Base-by-base conservation (phyloP, 2,113 vertebrate genomes). In the Ciconia boyciana region DNA sequence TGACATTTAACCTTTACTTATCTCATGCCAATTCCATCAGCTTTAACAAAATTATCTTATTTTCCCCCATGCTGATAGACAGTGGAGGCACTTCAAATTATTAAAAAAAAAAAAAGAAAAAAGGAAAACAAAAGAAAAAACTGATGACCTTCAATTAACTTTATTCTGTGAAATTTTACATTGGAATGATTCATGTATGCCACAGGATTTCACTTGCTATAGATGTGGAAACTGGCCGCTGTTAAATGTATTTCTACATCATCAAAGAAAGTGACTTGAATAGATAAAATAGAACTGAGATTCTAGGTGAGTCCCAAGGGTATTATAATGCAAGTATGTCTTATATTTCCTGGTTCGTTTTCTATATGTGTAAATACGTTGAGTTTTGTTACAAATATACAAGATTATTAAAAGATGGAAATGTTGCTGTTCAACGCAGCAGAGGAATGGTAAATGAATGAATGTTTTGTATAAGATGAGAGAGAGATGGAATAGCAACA, bases 1-100 rank as follows among this genome's bases (percentile, higher is more conserved):
- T 95, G 85, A 81, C 64, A 51, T 89, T 86, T 83, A 82, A 78
- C 88, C 90, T 95, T 83, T 75, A 62, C 76, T 95, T 90, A 90
- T 61, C 36, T 80, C 64, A 19, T 86, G 80, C 68, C 89, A 86
- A 86, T 96, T 97, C 55, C 44, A 34, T 78, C 76, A 66, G 55
- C 80, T 93, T 83, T 89, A 71, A 90, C 39, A 51, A 84, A 93
- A 78, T 81, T 61, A 51, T 52, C n/a, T 48, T 62, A 29, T 81
- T 92, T 89, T 7, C 26, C 66, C 57, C n/a, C 34, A 6, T 96
- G 71, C 80, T 86, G 48, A 11, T 70, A 80, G 51, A 70, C 25
- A 57, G 57, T 70, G 74, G 62, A 86, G 64, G 29, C 71, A 61
- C 43, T 92, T 94, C 60, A 88, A 39, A 75, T 71, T 41, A n/a